Evolutionary conservation across 2,888 invertebrate genomes (phyloP), one percentile per base, ranked within the genome.

Genomic region (Lochmaea capreae): DNA sequence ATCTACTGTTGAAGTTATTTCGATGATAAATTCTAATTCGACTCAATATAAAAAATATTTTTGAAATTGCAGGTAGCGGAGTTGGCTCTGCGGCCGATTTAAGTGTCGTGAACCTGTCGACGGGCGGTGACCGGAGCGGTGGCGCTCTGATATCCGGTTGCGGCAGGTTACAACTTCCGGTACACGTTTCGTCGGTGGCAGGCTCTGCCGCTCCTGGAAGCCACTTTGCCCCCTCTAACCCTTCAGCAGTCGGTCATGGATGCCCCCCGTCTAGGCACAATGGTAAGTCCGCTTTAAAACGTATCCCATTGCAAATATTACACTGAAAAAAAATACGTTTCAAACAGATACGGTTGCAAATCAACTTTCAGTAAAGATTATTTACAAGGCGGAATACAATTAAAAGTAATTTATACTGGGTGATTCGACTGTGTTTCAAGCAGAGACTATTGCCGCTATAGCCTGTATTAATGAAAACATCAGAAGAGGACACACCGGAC

Each of bases 131-230:
- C 70, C 78, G 83, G 75, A 63, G 43, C 62, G 59, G 83, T 39
- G 63, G 43, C 63, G 71, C 80, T 58, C 79, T 84, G 71, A 82
- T 84, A n/a, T 81, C 85, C 39, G 80, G 80, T 80, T 85, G 85
- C 81, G 81, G 81, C 77, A 79, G 87, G 72, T 79, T 86, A 75
- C 86, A 86, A 76, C 83, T 86, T 81, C 86, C 87, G 72, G 82
- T 84, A 49, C 83, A 84, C 65, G 72, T 76, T 33, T 65, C 76
- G 22, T 71, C 76, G 42, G 66, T 72, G 62, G 76, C 57, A 81
- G 84, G 73, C 80, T 6, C 61, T 18, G 78, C 71, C 58, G 67
- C 58, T 58, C 65, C 65, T 33, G 71, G 65, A 10, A 42, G 71
- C 16, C 71, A 71, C 46, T 71, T 58, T 46, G 58, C 43, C 81